Percentiles rank a stretch among this genome's conserved stretches.
Conservation (phyloP, 2,113 vertebrate species). For the Gobius niger region DNA sequence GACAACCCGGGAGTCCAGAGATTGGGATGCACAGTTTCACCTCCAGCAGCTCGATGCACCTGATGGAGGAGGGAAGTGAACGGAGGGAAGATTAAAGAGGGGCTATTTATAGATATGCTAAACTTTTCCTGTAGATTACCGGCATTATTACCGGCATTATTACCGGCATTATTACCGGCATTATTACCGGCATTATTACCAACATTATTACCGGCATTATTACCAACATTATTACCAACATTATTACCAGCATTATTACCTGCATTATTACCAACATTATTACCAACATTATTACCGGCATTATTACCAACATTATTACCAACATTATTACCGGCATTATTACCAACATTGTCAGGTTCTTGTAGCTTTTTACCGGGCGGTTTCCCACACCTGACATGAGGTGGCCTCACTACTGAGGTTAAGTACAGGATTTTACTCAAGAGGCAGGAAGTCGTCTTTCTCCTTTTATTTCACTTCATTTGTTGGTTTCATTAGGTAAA, state of each 20-base stretch:
- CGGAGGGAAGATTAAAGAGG: not conserved
- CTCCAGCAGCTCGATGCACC: constrained; percentile 1
- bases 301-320: not conserved
- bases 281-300: too few species aligned
- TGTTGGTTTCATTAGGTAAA: too few species aligned
- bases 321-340: too few species aligned
- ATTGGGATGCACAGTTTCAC: constrained; percentile 10
- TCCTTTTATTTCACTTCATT: too few species aligned
- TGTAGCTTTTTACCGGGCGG: too few species aligned
- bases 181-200: not conserved
- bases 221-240: too few species aligned
- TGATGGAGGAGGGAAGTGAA: not conserved
- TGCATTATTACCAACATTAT: not conserved
- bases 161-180: not conserved
- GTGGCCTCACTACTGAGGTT: too few species aligned
- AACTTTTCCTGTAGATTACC: constrained; percentile 1
- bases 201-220: not conserved
- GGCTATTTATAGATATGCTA: not conserved
- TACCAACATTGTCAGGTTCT: too few species aligned
- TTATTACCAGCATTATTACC: too few species aligned
- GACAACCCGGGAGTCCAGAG: constrained; percentile 9
- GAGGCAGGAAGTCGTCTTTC: too few species aligned
- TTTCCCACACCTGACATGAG: too few species aligned
- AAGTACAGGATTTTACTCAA: too few species aligned
- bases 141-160: not conserved